Conservation (phyloP, 2,113 vertebrate species). For the Brachyhypopomus gauderio region DNA sequence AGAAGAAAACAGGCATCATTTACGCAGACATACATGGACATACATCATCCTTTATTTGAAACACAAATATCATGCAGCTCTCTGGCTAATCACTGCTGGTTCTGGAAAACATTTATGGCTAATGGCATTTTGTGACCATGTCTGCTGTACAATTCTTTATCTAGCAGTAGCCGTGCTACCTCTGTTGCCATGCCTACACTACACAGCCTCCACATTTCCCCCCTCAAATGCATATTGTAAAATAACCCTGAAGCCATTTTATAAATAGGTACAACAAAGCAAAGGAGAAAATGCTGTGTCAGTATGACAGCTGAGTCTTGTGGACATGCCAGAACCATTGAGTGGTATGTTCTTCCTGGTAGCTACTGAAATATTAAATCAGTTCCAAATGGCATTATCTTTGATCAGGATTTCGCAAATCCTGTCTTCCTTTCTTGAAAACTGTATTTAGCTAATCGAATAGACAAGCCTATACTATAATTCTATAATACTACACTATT, state of each 20-base stretch:
- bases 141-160: not conserved
- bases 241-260: not conserved
- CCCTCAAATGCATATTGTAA: not conserved
- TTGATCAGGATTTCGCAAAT: slow-evolving; percentile 32
- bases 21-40: not conserved
- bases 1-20: not conserved
- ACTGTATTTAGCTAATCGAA: slow-evolving; percentile 35
- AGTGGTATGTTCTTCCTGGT: slow-evolving; percentile 16
- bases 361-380: slow-evolving; percentile 19
- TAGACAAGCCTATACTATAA: slow-evolving; percentile 22
- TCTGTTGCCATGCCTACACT: not conserved
- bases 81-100: not conserved
- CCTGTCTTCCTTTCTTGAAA: slow-evolving; percentile 42
- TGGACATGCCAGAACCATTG: not conserved
- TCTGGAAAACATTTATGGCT: not conserved
- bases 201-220: too few species aligned
- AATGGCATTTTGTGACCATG: not conserved
- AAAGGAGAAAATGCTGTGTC: not conserved
- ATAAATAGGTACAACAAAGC: slow-evolving; percentile 8
- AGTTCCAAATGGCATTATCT: slow-evolving; percentile 46
- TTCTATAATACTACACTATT: slow-evolving; percentile 5
- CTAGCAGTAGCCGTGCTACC: not conserved
- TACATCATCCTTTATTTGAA: not conserved
- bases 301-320: not conserved
- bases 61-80: not conserved